phyloP scores from a whole-genome alignment of 2,888 invertebrate genomes.

The Celastrina argiolus region DNA sequence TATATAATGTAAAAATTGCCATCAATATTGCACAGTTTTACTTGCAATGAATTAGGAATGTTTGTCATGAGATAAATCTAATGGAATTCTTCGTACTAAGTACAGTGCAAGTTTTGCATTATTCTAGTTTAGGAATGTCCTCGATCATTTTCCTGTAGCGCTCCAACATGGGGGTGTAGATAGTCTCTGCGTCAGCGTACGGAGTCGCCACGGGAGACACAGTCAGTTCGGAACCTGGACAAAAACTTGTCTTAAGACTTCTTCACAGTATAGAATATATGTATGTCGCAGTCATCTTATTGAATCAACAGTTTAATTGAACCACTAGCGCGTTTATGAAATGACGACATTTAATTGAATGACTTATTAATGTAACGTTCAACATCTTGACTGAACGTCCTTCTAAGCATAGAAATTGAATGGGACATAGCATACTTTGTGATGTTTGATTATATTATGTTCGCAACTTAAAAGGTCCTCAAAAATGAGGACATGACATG shows the following conservation, averaged over 20 bases:
- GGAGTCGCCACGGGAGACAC: constrained; percentile 81
- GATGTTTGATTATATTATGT: too few species aligned
- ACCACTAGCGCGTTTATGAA: too few species aligned
- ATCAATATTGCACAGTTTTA: constrained; percentile 5
- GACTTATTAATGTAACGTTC: too few species aligned
- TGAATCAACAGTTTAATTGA: too few species aligned
- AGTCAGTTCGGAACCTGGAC: constrained; percentile 52
- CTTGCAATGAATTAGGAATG: not conserved
- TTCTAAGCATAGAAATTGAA: too few species aligned
- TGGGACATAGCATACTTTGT: too few species aligned
- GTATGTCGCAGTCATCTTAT: too few species aligned
- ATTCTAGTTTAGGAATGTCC: constrained; percentile 50
- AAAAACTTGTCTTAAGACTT: not conserved
- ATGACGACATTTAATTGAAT: too few species aligned
- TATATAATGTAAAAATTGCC: constrained; percentile 5
- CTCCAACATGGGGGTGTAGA: constrained; percentile 85
- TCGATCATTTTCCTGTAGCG: constrained; percentile 76
- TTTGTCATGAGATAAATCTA: constrained; percentile 3
- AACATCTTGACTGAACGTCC: too few species aligned
- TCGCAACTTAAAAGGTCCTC: too few species aligned
- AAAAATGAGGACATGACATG: too few species aligned
- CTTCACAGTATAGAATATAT: too few species aligned
- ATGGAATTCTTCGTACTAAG: not conserved
- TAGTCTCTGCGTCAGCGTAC: constrained; percentile 83
- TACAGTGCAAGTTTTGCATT: constrained; percentile 16